Conservation (phyloP, 2,797 vertebrate species). For the Pyrocephalus nanus region DNA sequence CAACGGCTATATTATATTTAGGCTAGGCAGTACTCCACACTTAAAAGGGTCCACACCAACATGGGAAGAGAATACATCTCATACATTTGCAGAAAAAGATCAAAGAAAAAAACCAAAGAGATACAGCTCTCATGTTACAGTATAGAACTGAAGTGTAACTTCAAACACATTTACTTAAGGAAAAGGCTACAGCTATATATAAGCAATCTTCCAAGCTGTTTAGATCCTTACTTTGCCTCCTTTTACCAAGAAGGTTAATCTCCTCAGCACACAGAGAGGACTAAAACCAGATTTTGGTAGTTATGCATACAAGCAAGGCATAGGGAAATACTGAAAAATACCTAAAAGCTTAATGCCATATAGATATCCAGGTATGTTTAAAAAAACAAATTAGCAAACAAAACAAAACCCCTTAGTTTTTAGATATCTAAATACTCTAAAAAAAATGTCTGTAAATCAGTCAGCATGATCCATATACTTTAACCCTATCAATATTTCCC, state of each 20-base stretch:
- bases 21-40: background rate
- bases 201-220: background rate
- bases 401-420: rapidly evolving
- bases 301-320: background rate
- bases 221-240: background rate
- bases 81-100: rapidly evolving
- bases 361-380: background rate
- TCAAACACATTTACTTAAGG: background rate
- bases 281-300: background rate
- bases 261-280: background rate
- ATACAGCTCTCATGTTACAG: rapidly evolving
- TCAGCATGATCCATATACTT: background rate
- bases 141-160: background rate
- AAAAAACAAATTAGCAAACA: too few species aligned
- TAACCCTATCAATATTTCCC: background rate
- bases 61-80: rapidly evolving
- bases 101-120: background rate
- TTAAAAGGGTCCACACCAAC: background rate
- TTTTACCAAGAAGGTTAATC: background rate
- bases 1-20: background rate
- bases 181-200: background rate
- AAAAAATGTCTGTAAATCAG: background rate
- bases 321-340: background rate
- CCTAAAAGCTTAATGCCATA: background rate
- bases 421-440: background rate